Evolutionary conservation across 2,888 invertebrate species (phyloP).

Genomic region (Beris chalybata): DNA sequence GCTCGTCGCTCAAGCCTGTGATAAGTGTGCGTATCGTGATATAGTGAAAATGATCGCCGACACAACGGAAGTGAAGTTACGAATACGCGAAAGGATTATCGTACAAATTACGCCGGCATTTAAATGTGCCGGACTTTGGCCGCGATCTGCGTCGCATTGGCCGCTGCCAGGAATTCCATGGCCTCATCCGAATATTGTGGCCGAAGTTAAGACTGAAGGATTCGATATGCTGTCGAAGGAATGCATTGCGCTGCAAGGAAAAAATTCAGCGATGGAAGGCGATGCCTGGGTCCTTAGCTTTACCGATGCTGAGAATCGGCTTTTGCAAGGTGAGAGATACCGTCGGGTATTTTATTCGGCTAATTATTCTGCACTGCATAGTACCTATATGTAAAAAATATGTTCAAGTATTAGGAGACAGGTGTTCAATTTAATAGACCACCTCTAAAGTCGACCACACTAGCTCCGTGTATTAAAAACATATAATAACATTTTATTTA

Average conservation of each 20-base stretch:
- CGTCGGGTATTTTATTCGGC: not conserved
- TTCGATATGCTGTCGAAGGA: slow-evolving; percentile 92
- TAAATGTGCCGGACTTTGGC: slow-evolving; percentile 93
- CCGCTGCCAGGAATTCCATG: slow-evolving; percentile 88
- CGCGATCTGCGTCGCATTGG: slow-evolving; percentile 92
- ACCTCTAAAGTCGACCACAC: too few relatives aligned
- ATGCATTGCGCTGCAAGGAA: slow-evolving; percentile 79
- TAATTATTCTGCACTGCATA: not conserved
- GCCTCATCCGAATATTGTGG: slow-evolving; percentile 91
- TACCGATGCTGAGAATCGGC: slow-evolving; percentile 86
- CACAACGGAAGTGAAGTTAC: slow-evolving; percentile 88
- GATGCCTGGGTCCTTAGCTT: slow-evolving; percentile 95
- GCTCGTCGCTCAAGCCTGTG: slow-evolving; percentile 86
- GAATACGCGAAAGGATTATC: slow-evolving; percentile 87
- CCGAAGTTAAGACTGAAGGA: slow-evolving; percentile 93
- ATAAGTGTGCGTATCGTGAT: slow-evolving; percentile 91
- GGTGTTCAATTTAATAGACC: too few relatives aligned
- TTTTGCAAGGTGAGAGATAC: slow-evolving; percentile 68
- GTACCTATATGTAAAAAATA: not conserved
- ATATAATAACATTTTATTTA: not conserved
- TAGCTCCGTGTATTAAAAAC: not conserved
- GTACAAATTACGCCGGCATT: slow-evolving; percentile 96
- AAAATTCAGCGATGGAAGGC: slow-evolving; percentile 90
- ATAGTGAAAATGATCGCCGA: slow-evolving; percentile 95
- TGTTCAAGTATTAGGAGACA: too few relatives aligned